Evolutionary conservation across 1,140 invertebrate genomes (phyloP).

Genomic region (Drosophila seguyi): DNA sequence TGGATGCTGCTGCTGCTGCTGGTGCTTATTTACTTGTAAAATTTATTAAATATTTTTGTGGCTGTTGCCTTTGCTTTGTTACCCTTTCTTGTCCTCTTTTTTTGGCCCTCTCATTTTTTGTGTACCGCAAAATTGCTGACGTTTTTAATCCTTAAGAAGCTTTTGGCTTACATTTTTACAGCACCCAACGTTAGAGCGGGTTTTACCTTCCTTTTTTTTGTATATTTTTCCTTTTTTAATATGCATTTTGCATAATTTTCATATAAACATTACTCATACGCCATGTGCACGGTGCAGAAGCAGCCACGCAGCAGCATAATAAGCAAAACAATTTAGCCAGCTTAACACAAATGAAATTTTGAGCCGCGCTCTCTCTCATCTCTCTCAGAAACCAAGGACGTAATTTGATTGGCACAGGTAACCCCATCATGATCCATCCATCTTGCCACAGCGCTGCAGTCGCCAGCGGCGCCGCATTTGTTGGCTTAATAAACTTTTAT

Average conservation of each 20-base stretch:
- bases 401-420: slow-evolving; percentile 49
- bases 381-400: slow-evolving; percentile 21
- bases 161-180: slow-evolving; percentile 79
- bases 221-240: slow-evolving; percentile 47
- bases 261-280: slow-evolving; percentile 83
- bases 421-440: slow-evolving; percentile 4
- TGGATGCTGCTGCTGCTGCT: slow-evolving; percentile 7
- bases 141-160: slow-evolving; percentile 81
- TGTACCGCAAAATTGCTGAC: slow-evolving; percentile 73
- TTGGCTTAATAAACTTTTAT: slow-evolving; percentile 57
- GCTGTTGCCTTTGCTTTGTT: slow-evolving; percentile 47
- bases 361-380: background rate
- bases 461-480: slow-evolving; percentile 10
- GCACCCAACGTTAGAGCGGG: slow-evolving; percentile 28
- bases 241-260: slow-evolving; percentile 80
- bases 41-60: slow-evolving; percentile 81
- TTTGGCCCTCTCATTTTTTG: slow-evolving; percentile 30
- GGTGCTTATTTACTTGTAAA: slow-evolving; percentile 73
- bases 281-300: slow-evolving; percentile 61
- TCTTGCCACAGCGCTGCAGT: slow-evolving; percentile 6
- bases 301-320: slow-evolving; percentile 52
- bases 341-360: slow-evolving; percentile 79
- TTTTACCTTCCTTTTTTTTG: slow-evolving; percentile 16
- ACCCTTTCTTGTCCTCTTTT: slow-evolving; percentile 16
- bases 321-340: slow-evolving; percentile 77